Evolutionary conservation across 2,113 vertebrate genomes (phyloP).

Genomic region (Dromiciops gliroides): DNA sequence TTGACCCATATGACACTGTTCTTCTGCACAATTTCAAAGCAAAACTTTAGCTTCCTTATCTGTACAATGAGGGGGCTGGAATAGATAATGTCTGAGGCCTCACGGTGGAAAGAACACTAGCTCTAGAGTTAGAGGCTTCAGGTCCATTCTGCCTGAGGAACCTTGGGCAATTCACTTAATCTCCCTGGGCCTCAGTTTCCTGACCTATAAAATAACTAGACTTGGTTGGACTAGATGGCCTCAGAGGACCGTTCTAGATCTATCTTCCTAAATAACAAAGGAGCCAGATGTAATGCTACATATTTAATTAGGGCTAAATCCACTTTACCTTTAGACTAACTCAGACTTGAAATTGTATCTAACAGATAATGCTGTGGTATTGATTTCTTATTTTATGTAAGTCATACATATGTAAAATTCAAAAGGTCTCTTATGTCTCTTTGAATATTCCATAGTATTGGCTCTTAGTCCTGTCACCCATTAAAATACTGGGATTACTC

Average conservation of each 20-base stretch:
- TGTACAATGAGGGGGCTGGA: neutral
- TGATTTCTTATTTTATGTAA: slow-evolving; percentile 6
- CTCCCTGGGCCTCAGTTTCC: neutral
- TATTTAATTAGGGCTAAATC: neutral
- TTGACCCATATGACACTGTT: neutral
- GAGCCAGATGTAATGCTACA: neutral
- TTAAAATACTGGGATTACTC: slow-evolving; percentile 17
- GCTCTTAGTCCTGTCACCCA: neutral
- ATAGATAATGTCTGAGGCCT: neutral
- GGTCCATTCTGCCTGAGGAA: neutral
- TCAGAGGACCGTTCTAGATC: neutral
- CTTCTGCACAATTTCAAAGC: neutral
- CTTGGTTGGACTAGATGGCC: neutral
- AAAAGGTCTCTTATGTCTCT: neutral
- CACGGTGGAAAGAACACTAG: neutral
- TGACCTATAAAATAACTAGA: neutral
- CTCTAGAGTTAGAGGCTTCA: neutral
- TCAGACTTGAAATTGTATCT: slow-evolving; percentile 3
- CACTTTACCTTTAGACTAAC: slow-evolving; percentile 33
- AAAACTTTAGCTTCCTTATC: neutral
- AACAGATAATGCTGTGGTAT: neutral
- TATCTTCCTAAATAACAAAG: neutral
- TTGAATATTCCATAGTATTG: neutral
- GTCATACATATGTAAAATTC: neutral
- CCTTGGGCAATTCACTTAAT: neutral